phyloP scores from a whole-genome alignment of 2,797 vertebrate genomes.

The Ciconia nigra region DNA sequence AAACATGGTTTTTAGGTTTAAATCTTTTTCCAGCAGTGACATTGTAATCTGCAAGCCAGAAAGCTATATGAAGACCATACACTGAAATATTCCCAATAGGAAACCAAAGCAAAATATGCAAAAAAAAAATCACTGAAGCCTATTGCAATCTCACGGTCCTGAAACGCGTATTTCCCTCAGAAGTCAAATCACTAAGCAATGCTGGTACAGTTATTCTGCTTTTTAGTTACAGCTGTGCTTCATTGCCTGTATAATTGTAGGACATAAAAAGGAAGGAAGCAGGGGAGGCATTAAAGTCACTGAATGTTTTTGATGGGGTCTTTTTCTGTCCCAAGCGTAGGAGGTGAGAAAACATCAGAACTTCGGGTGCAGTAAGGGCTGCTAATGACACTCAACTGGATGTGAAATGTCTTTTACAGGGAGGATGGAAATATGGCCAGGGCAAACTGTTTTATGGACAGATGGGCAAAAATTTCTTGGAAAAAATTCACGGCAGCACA shows the following conservation, averaged over 20 bases:
- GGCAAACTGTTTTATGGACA: background rate
- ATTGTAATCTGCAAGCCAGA: constrained; percentile 59
- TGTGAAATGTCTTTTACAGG: background rate
- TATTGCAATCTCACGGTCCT: constrained; percentile 52
- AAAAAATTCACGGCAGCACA: background rate
- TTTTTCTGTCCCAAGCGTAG: constrained; percentile 22
- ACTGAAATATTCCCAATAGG: constrained; percentile 32
- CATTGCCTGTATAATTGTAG: constrained; percentile 23
- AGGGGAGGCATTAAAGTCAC: constrained; percentile 19
- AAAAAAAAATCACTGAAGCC: constrained; percentile 45
- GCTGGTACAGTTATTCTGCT: background rate
- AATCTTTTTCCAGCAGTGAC: constrained; percentile 40
- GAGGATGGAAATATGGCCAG: background rate
- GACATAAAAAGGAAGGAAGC: constrained; percentile 58
- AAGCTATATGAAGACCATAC: constrained; percentile 41
- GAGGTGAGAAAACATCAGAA: constrained; percentile 47
- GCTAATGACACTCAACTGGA: background rate
- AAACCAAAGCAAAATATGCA: constrained; percentile 55
- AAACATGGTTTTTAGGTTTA: constrained; percentile 63
- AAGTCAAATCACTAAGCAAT: constrained; percentile 37
- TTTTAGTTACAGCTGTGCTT: constrained; percentile 51
- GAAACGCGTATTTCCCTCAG: constrained; percentile 53
- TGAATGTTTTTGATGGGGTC: constrained; percentile 28
- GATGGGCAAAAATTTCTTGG: constrained; percentile 15
- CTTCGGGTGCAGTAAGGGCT: background rate